Evolutionary conservation across 2,113 vertebrate species (phyloP), one percentile per base, ranked within the genome.

Genomic region (Coregonus clupeaformis): DNA sequence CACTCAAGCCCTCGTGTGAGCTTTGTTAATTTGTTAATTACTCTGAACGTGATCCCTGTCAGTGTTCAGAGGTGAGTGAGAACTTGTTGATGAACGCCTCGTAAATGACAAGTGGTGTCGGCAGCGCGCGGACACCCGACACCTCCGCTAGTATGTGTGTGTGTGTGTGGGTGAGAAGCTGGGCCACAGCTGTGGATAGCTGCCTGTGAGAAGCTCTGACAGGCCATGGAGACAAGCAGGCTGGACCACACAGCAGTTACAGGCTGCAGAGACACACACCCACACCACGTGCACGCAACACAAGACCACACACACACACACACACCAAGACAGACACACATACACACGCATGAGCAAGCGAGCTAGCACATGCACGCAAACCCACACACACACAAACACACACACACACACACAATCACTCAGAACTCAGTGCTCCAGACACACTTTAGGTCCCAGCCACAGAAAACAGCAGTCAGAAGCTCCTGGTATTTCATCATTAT

Each of bases 121-220:
- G 69, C 57, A 49, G 74, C 57, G 67, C 69, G 49, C 18, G 29
- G 79, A 91, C 82, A 89, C 78, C 83, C 32, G 74, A 87, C 86
- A 90, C 86, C 77, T 77, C 74, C 36, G 77, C 66, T 49, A 1
- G 47, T 49, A 14, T 49, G 47, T 49, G 13, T 49, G 47, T 49
- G 47, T 49, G 32, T 36, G 32, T 36, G 32, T 9, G 49, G 18
- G 49, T 60, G 70, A 64, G 80, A 90, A 71, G 72, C 80, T 66
- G 79, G 78, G 64, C 72, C 81, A 74, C 85, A 90, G 89, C 87
- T 89, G 88, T 85, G 79, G 88, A 88, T 84, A 81, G 77, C 87
- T 88, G 88, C 80, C 80, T 85, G 74, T 85, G 75, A 84, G 68
- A 76, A 47, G 63, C 69, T 79, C 73, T 85, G 83, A 88, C 79